Conservation (phyloP, 1,140 invertebrate species). For the Hycleus phaleratus region DNA sequence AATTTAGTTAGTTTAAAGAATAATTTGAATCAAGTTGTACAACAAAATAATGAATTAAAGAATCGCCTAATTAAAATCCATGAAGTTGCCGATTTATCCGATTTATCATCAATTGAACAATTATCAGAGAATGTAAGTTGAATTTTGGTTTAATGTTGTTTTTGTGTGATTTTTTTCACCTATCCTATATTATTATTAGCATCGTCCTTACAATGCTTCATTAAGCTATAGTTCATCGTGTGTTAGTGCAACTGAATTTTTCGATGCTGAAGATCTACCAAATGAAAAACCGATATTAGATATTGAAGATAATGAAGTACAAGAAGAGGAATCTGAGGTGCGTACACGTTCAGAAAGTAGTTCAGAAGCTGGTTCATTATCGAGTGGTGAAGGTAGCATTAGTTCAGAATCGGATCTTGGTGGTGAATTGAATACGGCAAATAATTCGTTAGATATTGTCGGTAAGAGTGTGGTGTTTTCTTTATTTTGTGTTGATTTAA, state of each 20-base stretch:
- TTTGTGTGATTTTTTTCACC: background rate
- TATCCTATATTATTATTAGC: conserved; percentile 31
- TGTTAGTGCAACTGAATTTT: conserved; percentile 77
- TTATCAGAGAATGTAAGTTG: conserved; percentile 42
- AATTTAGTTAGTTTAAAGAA: conserved; percentile 48
- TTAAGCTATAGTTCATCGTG: conserved; percentile 68
- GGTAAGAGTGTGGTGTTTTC: conserved; percentile 18
- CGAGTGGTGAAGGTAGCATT: conserved; percentile 57
- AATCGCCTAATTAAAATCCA: conserved; percentile 59
- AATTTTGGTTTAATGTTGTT: background rate
- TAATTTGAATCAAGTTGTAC: conserved; percentile 55
- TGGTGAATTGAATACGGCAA: conserved; percentile 43
- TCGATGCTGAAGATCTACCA: conserved; percentile 64
- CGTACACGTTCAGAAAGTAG: conserved; percentile 50
- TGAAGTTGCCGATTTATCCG: conserved; percentile 51
- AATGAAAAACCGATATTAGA: conserved; percentile 18
- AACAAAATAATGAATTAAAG: conserved; percentile 67
- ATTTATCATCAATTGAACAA: conserved; percentile 46
- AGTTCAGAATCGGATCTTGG: conserved; percentile 60
- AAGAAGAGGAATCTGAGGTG: conserved; percentile 28
- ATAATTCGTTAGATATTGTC: conserved; percentile 30
- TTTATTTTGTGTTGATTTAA: background rate
- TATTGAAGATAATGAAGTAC: conserved; percentile 11
- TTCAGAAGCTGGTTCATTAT: conserved; percentile 55
- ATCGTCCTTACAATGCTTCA: conserved; percentile 51